Conservation (phyloP, 2,888 invertebrate species). For the Drosophila robusta region DNA sequence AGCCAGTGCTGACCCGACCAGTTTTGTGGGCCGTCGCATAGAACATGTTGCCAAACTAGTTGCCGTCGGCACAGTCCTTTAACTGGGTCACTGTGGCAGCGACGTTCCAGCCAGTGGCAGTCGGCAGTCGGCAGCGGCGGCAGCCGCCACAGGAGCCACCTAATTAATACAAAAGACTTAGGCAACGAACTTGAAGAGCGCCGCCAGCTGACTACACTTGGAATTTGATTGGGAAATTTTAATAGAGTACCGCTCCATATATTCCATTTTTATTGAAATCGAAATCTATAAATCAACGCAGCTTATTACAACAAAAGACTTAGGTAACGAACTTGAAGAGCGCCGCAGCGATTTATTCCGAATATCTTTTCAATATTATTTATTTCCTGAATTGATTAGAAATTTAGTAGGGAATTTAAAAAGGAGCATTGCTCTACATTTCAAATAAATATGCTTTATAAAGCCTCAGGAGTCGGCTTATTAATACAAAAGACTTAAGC, state of each 20-base stretch:
- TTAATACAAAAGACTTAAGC: slow-evolving; percentile 62
- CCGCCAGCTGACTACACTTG: neutral
- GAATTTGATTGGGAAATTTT: neutral
- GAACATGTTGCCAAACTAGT: slow-evolving; percentile 76
- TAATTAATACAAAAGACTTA: slow-evolving; percentile 67
- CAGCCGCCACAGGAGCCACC: slow-evolving; percentile 25
- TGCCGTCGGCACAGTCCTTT: slow-evolving; percentile 67
- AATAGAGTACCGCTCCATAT: neutral
- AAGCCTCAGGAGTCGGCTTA: slow-evolving; percentile 12
- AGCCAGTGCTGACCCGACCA: slow-evolving; percentile 66
- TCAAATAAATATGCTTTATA: neutral
- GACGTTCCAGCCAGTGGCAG: slow-evolving; percentile 8
- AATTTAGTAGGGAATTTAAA: too few relatives aligned
- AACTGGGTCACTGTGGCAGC: slow-evolving; percentile 70
- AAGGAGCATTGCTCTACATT: too few relatives aligned
- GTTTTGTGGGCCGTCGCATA: slow-evolving; percentile 53
- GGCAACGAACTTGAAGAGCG: slow-evolving; percentile 42
- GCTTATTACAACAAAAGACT: slow-evolving; percentile 58
- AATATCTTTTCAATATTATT: too few relatives aligned
- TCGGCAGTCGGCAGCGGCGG: slow-evolving; percentile 1
- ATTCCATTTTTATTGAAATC: neutral
- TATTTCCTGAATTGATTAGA: too few relatives aligned
- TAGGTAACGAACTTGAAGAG: slow-evolving; percentile 60
- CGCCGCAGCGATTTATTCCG: too few relatives aligned
- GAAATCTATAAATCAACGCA: too few relatives aligned